A percentile compares a stretch with the other conserved stretches of the same genome.
Conservation (phyloP, 2,888 invertebrate genomes). For the Dexiosoma caninum region DNA sequence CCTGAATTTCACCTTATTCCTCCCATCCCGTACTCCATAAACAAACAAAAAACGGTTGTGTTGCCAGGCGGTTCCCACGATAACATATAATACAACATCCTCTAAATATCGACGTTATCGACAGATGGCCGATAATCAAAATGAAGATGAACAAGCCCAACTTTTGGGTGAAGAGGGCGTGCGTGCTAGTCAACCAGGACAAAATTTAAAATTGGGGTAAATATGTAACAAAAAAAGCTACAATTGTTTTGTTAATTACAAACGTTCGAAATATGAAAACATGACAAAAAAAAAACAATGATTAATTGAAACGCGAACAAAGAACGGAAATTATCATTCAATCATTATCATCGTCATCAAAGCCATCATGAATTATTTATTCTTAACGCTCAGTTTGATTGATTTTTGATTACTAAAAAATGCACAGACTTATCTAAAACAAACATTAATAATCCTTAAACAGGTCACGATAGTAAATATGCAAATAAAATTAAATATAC, state of each 20-base stretch:
- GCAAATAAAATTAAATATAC: neutral
- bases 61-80: slow-evolving; percentile 82
- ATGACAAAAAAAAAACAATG: slow-evolving; percentile 22
- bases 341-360: slow-evolving; percentile 30
- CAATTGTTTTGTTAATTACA: slow-evolving; percentile 30
- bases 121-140: slow-evolving; percentile 98
- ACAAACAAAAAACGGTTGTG: slow-evolving; percentile 77
- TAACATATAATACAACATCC: slow-evolving; percentile 71
- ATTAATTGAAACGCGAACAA: slow-evolving; percentile 49
- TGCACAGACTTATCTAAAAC: slow-evolving; percentile 59
- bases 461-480: neutral
- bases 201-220: slow-evolving; percentile 99
- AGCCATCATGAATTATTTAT: slow-evolving; percentile 48
- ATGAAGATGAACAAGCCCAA: slow-evolving; percentile 97
- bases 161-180: slow-evolving; percentile 97
- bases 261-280: slow-evolving; percentile 39
- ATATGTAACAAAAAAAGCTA: slow-evolving; percentile 76
- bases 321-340: slow-evolving; percentile 58
- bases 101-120: slow-evolving; percentile 78
- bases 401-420: slow-evolving; percentile 51
- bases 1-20: slow-evolving; percentile 11
- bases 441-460: neutral
- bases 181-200: slow-evolving; percentile 87
- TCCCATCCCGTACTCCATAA: slow-evolving; percentile 36
- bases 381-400: slow-evolving; percentile 63